phyloP scores from a whole-genome alignment of 2,113 vertebrate genomes.

The Clarias macrocephalus region DNA sequence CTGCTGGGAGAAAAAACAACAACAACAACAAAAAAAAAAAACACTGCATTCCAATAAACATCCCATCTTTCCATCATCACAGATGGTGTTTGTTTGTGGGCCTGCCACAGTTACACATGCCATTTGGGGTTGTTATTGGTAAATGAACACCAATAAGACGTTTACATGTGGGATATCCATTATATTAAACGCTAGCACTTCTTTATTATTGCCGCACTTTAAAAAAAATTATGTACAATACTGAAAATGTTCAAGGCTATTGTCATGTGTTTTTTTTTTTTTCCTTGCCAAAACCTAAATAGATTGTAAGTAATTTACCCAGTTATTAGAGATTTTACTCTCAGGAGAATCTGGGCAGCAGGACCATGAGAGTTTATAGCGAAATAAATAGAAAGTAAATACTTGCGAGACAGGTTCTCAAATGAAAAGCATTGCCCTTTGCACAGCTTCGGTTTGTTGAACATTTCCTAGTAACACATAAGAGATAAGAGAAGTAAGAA shows the following conservation, averaged over 20 bases:
- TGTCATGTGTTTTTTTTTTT: background rate
- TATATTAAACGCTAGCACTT: background rate
- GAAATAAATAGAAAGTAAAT: too few relatives aligned
- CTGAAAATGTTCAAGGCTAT: background rate
- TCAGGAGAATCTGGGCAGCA: too few relatives aligned
- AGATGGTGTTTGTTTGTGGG: constrained; percentile 49
- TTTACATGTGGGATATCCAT: background rate
- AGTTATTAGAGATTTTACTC: too few relatives aligned
- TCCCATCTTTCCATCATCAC: constrained; percentile 48
- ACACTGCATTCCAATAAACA: constrained; percentile 56
- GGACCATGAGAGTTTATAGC: too few relatives aligned
- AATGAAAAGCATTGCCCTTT: too few relatives aligned
- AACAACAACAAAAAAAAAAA: constrained; percentile 31
- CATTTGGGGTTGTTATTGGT: constrained; percentile 4
- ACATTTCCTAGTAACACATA: too few relatives aligned
- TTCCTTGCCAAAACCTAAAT: too few relatives aligned
- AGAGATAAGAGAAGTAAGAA: too few relatives aligned
- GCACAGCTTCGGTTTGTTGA: too few relatives aligned
- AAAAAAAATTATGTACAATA: background rate
- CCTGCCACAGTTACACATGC: background rate
- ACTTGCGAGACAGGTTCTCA: too few relatives aligned
- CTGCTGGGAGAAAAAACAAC: constrained; percentile 38
- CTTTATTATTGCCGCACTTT: background rate
- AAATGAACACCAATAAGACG: constrained; percentile 6
- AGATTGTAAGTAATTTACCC: too few relatives aligned